Conservation (phyloP, 1,140 invertebrate genomes). For the Drosophila virilis region DNA sequence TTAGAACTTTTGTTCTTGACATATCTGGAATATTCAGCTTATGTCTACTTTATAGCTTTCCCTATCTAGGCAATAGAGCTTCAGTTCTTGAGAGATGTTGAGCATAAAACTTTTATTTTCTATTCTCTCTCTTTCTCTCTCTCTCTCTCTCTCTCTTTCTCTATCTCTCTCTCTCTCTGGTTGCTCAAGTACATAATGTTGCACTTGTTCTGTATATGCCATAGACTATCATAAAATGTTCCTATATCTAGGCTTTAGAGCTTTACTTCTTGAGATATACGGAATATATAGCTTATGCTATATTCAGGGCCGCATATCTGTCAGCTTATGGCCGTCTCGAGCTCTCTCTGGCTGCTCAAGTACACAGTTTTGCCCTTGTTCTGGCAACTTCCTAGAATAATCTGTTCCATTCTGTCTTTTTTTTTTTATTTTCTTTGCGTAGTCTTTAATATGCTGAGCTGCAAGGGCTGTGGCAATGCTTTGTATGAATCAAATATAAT, state of each 20-base stretch:
- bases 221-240: no score
- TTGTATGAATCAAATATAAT: constrained; percentile 67
- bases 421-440: constrained; percentile 1
- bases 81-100: no score
- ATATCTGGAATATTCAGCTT: no score
- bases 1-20: no score
- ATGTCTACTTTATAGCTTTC: no score
- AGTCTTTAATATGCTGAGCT: constrained; percentile 7
- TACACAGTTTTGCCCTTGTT: constrained; percentile 46
- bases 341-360: constrained; percentile 10
- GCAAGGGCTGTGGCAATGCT: constrained; percentile 35
- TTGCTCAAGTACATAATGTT: background rate
- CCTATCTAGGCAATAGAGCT: no score
- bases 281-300: no score
- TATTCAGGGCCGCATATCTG: background rate
- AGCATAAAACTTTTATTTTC: no score
- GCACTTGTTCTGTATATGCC: background rate
- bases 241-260: no score
- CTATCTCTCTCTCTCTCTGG: background rate
- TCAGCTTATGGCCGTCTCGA: constrained; percentile 25
- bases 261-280: no score
- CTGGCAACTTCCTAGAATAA: constrained; percentile 67
- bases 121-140: no score
- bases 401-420: constrained; percentile 29
- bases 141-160: no score